Evolutionary conservation across 1,140 invertebrate genomes (phyloP), one percentile per base, ranked within the genome.

Genomic region (Chironomus striatipennis): DNA sequence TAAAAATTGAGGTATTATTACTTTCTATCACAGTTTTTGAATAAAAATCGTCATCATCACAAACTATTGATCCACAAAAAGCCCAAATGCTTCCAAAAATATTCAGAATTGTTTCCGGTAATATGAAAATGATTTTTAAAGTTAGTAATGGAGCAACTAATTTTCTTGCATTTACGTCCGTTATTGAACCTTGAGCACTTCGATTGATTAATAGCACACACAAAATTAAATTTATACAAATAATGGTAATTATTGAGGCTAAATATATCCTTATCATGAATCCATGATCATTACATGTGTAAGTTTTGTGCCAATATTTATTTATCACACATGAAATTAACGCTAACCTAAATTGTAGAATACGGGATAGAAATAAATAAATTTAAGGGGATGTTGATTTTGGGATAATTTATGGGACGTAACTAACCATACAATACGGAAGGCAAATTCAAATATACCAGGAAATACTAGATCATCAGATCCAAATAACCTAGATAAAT

Each of bases 71-170:
- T 74, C 89, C 85, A 76, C 89, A 90, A 79, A 93, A 90, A 57
- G 92, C 87, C 92, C 93, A 95, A 79, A 93, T 85, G 4, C 91
- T 92, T 9, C 93, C 93, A 79, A 95, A 84, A 73, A 90, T 84
- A 78, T 93, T 93, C 84, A 93, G 89, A 1, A 84, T 85, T 17
- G 91, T 84, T 83, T 95, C 93, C 7, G 91, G 90, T 34, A 93
- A 78, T 43, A 92, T 85, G 57, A 95, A 81, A 67, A 89, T 79
- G 76, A 93, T 83, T 81, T 89, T 91, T 80, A 57, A 84, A 84
- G 86, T 86, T 7, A 92, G 80, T 42, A 91, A 84, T 57, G 88
- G 87, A 42, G 89, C 86, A 0, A 92, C 90, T 67, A 85, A 84
- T 77, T 86, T 85, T 76, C 90, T 84, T 1, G 87, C 85, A 74